Conservation (phyloP, 1,140 invertebrate species). For the Sinella curviseta region DNA sequence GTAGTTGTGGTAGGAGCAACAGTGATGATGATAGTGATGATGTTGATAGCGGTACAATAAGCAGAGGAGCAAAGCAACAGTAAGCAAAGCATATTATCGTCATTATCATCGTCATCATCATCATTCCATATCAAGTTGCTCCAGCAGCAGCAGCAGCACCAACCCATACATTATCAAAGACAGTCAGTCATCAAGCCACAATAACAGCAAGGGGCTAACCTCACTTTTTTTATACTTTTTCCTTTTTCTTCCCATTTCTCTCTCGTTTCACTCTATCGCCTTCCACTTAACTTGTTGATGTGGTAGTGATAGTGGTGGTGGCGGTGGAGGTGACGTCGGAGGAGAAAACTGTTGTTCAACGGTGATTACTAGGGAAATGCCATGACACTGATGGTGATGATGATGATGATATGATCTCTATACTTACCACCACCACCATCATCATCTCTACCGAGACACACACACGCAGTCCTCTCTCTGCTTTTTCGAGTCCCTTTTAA, state of each 20-base stretch:
- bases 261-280: no score
- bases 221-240: no score
- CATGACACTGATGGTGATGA: no score
- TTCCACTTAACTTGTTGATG: neutral
- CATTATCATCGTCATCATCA: conserved; percentile 2
- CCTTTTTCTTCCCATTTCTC: neutral
- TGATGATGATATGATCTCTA: no score
- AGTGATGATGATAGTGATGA: neutral
- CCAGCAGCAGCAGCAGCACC: neutral
- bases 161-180: neutral
- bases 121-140: neutral
- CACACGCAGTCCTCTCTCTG: no score
- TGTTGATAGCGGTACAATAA: neutral
- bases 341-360: no score
- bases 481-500: no score
- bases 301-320: neutral
- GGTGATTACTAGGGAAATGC: no score
- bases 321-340: no score
- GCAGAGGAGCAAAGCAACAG: neutral
- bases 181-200: no score
- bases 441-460: no score
- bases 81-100: conserved; percentile 1
- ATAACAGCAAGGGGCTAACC: neutral
- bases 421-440: no score
- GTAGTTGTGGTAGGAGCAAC: neutral